Percentiles rank a stretch among this genome's conserved stretches.
phyloP scores from a whole-genome alignment of 2,888 invertebrate species.

The Tipula lateralis region DNA sequence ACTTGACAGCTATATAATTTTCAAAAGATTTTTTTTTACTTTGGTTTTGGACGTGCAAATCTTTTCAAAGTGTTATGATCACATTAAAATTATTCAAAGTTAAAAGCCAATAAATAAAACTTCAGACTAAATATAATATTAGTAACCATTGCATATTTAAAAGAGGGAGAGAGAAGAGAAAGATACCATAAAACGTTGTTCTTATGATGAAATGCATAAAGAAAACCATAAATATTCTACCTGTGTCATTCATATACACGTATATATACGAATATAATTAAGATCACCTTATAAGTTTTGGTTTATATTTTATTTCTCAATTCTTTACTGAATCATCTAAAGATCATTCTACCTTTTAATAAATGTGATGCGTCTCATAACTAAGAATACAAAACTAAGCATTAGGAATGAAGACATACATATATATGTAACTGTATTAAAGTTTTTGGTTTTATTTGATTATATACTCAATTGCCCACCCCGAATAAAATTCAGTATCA shows the following conservation, averaged over 20 bases:
- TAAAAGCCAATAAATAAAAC: not conserved
- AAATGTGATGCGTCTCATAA: not conserved
- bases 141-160: not conserved
- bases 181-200: not conserved
- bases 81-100: not conserved
- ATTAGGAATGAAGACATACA: not conserved
- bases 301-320: not conserved
- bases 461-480: not conserved
- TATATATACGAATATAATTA: not conserved
- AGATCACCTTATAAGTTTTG: not conserved
- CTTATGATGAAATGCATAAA: conserved; percentile 2
- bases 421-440: not conserved
- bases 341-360: not conserved
- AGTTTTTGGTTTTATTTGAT: not conserved
- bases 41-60: not conserved
- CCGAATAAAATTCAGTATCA: not conserved
- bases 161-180: not conserved
- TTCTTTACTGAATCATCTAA: not conserved
- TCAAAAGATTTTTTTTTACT: not conserved
- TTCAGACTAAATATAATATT: not conserved
- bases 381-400: not conserved
- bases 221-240: not conserved
- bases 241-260: not conserved
- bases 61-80: conserved; percentile 19
- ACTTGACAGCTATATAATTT: not conserved